Evolutionary conservation across 2,113 vertebrate genomes (phyloP), one percentile per base, ranked within the genome.

Genomic region (Noturus placidus): DNA sequence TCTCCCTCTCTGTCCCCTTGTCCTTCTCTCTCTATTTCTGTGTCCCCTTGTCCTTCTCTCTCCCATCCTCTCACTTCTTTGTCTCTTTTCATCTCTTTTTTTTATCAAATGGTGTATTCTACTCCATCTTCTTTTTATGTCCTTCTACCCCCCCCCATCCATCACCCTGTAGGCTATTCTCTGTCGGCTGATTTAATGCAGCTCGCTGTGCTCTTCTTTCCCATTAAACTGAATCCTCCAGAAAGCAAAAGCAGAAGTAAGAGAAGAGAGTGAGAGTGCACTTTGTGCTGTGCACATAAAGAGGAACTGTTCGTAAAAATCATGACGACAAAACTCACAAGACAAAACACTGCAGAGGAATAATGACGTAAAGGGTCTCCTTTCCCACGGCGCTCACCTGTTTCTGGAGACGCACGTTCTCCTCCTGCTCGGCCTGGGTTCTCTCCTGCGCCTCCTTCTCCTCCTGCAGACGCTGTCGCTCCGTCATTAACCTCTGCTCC

Each of bases 351-450:
- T n/a, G n/a, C n/a, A n/a, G n/a, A n/a, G n/a, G n/a, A 80, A 13
- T 38, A 61, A 61, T 59, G 33, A 81, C 15, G 79, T 61, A 61
- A 38, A 27, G 35, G 1, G 13, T 35, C 52, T 80, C 17, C 17
- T 56, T 35, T 78, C 35, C 5, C 57, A 17, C 22, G 38, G 19
- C 0, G n/a, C 85, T 54, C 77, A 98, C 98, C 96, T 98, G 97
- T 95, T 91, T 99, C 95, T 97, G 97, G 72, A 96, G 95, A 89
- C 95, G 93, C 84, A 97, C 95, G 65, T 90, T 94, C 94, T 98
- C 96, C 91, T 98, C 97, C 92, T 94, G 95, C 90, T 98, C 97
- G 0, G 94, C 96, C 52, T 83, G 94, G 1, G 96, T 96, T 89
- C 91, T 95, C 88, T 94, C 89, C 92, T 93, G 81, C 9, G 78